These are phyloP conservation scores for Sebastes kiyomatsui DNA, from an alignment of 2,797 vertebrate genomes.

Conservation along the genomic window DNA sequence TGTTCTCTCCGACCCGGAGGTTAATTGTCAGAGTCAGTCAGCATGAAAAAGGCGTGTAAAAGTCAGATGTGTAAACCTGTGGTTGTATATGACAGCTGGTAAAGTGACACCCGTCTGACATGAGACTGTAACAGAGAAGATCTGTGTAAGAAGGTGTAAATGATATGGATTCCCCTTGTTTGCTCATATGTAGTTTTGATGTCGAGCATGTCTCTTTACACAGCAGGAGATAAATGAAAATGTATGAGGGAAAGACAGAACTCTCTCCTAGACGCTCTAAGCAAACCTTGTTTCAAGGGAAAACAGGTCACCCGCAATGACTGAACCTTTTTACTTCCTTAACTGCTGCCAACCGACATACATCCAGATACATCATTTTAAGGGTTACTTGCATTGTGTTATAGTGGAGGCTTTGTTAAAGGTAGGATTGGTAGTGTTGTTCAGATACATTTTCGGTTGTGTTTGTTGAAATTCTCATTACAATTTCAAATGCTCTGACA, in stretches of 20 bases:
- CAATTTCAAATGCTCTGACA: too few species aligned
- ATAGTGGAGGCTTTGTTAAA: neutral
- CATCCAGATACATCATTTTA: neutral
- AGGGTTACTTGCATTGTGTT: neutral
- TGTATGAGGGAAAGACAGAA: neutral
- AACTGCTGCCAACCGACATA: neutral
- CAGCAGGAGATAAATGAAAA: neutral
- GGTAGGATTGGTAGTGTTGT: too few species aligned
- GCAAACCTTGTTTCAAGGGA: neutral
- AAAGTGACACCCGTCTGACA: neutral
- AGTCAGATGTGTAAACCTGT: conserved; percentile 11
- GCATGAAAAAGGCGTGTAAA: conserved; percentile 41
- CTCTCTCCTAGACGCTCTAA: neutral
- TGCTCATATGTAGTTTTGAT: neutral
- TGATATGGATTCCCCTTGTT: neutral
- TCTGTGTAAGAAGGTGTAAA: neutral
- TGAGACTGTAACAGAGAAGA: neutral
- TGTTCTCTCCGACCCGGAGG: conserved; percentile 41
- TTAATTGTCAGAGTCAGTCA: conserved; percentile 59
- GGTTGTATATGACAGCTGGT: neutral
- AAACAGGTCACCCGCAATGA: neutral
- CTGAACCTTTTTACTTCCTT: neutral
- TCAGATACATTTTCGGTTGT: too few species aligned
- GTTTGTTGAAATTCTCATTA: too few species aligned
- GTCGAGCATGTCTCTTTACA: neutral